Evolutionary conservation across 2,797 vertebrate genomes (phyloP), one percentile per base, ranked within the genome.

Genomic region (Sparus aurata): DNA sequence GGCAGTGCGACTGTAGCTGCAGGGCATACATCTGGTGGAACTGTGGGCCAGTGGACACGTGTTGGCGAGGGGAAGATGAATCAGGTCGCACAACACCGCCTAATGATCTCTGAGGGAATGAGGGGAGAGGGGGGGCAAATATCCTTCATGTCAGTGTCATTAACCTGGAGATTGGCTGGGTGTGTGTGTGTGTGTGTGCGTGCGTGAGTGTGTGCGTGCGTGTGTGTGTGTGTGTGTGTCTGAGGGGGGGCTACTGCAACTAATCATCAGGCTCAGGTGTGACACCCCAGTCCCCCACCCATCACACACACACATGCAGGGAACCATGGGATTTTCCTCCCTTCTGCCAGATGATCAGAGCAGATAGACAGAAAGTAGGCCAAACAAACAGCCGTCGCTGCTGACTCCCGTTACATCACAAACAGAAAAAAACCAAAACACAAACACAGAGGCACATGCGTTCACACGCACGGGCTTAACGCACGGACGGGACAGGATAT

Each of bases 301-400:
- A 85, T 76, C 77, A 54, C n/a, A 69, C 71, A 77, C 61, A 75
- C 45, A 73, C 72, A 84, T 69, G 78, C 60, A 71, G 58, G 75
- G 85, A 89, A 88, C 84, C 85, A 86, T 89, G 90, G 91, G 91
- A 91, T 88, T 87, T 84, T 75, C 85, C 88, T 77, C 76, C 84
- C 83, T 67, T 66, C 76, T 15, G 63, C 87, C 91, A 94, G 91
- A 93, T 91, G 92, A 94, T 89, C 89, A 77, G 87, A 86, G 83
- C 89, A 84, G 88, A 93, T 92, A 92, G 73, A 83, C 76, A 59
- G 86, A 93, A 95, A 94, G 87, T 94, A 93, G 94, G 94, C 88
- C 94, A 95, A 90, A 92, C 88, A 93, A 95, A 94, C 93, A 93
- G 89, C 75, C 84, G 68, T 75, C 41, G 67, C 90, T 84, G 88